Conservation (phyloP, 1,140 invertebrate species). For the Anadara kagoshimensis region DNA sequence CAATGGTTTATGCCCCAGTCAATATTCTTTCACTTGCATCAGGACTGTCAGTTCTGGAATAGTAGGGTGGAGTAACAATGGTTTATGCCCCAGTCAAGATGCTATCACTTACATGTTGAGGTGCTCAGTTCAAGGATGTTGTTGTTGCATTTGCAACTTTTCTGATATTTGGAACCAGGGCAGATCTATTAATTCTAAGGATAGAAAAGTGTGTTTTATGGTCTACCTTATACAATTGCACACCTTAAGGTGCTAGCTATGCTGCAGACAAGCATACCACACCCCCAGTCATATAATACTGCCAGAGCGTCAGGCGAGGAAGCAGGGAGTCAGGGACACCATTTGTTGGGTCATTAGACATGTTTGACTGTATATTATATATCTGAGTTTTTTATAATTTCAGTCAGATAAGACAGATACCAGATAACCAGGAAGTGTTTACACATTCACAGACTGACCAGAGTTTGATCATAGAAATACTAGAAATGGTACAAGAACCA, state of each 20-base stretch:
- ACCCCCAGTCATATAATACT: not conserved
- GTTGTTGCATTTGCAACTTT: not conserved
- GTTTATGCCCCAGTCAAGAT: no score
- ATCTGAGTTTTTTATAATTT: slow-evolving; percentile 19
- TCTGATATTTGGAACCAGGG: not conserved
- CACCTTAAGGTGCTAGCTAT: no score
- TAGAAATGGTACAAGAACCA: slow-evolving; percentile 61
- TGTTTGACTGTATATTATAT: not conserved
- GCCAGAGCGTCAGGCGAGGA: not conserved
- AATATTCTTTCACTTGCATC: no score
- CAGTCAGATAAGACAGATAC: slow-evolving; percentile 67
- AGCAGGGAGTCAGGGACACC: not conserved
- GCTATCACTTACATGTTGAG: no score
- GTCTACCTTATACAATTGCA: no score
- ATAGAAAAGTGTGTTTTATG: no score
- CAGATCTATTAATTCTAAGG: not conserved
- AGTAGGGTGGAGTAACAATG: no score
- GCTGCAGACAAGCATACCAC: no score
- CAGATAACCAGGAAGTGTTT: slow-evolving; percentile 73
- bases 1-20: no score
- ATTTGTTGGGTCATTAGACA: not conserved
- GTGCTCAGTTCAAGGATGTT: no score
- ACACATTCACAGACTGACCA: slow-evolving; percentile 65
- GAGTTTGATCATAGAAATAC: slow-evolving; percentile 70
- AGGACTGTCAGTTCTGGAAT: no score